Conservation (phyloP, 2,113 vertebrate genomes). For the Lethenteron reissneri region DNA sequence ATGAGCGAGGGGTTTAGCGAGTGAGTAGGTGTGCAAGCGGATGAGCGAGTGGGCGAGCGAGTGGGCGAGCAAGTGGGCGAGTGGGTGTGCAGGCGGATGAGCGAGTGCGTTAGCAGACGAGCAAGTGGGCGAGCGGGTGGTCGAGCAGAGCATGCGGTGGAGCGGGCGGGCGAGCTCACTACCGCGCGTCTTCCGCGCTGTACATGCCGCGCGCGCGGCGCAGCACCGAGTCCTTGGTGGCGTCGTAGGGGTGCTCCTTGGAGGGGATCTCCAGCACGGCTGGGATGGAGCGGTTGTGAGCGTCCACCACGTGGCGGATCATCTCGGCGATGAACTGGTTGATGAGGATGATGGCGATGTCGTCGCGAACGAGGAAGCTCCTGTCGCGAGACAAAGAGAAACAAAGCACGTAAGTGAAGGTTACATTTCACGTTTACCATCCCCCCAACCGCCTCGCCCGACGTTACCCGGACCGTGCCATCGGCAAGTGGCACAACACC, state of each 20-base stretch:
- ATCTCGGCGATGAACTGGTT: slow-evolving; percentile 86
- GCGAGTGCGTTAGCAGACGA: too few relatives aligned
- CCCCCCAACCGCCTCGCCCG: too few relatives aligned
- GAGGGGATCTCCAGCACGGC: slow-evolving; percentile 79
- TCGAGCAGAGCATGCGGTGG: too few relatives aligned
- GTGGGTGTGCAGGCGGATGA: too few relatives aligned
- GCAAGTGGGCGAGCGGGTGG: too few relatives aligned
- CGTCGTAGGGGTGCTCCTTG: slow-evolving; percentile 80
- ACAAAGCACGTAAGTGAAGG: too few relatives aligned
- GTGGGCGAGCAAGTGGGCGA: too few relatives aligned
- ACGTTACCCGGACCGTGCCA: background rate
- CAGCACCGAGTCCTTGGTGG: slow-evolving; percentile 73
- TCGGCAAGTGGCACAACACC: too few relatives aligned
- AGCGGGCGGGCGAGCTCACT: slow-evolving; percentile 8
- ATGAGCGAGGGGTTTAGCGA: too few relatives aligned
- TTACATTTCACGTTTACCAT: too few relatives aligned
- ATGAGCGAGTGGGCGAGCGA: too few relatives aligned
- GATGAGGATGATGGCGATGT: slow-evolving; percentile 83
- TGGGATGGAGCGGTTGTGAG: slow-evolving; percentile 53
- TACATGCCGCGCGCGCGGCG: slow-evolving; percentile 80
- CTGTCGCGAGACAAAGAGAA: slow-evolving; percentile 18
- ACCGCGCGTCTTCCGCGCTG: slow-evolving; percentile 60
- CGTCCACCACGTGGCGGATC: slow-evolving; percentile 72
- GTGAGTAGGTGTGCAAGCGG: too few relatives aligned
- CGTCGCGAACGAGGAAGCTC: slow-evolving; percentile 54